Conservation (phyloP, 2,888 invertebrate species). For the Agrotis segetum region DNA sequence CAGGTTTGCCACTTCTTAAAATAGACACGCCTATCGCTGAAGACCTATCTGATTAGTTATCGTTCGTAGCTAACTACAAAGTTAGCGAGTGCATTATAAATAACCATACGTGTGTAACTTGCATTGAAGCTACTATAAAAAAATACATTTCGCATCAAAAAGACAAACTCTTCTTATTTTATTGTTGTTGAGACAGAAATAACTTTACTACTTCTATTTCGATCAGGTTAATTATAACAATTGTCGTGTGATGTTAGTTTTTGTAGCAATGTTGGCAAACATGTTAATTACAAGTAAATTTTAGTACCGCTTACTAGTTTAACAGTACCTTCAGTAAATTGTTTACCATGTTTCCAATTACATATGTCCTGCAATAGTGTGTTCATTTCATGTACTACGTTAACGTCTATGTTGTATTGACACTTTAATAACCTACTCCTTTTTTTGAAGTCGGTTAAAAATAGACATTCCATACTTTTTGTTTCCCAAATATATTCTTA, state of each 20-base stretch:
- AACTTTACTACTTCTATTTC: constrained; percentile 26
- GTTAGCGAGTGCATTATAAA: background rate
- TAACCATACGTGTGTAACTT: too few relatives aligned
- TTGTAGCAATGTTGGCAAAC: constrained; percentile 20
- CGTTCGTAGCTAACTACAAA: background rate
- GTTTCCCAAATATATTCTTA: constrained; percentile 27
- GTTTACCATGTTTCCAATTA: background rate
- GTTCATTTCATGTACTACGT: background rate
- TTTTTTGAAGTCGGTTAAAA: too few relatives aligned
- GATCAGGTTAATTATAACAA: constrained; percentile 13
- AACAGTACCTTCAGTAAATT: background rate
- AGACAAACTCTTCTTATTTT: too few relatives aligned
- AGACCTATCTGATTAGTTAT: constrained; percentile 4
- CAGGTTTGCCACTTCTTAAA: constrained; percentile 10
- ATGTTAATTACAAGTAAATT: constrained; percentile 10
- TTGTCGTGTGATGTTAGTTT: constrained; percentile 22
- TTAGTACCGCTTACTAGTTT: constrained; percentile 2
- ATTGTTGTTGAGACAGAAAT: constrained; percentile 11
- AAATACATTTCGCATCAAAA: too few relatives aligned
- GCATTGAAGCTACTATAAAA: too few relatives aligned
- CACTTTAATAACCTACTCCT: too few relatives aligned
- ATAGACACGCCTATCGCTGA: constrained; percentile 18
- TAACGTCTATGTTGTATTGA: constrained; percentile 5
- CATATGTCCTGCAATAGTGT: background rate
- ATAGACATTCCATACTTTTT: constrained; percentile 6